Percentiles rank a stretch among this genome's conserved stretches.
Conservation (phyloP, 1,140 invertebrate genomes). For the Uloborus diversus region DNA sequence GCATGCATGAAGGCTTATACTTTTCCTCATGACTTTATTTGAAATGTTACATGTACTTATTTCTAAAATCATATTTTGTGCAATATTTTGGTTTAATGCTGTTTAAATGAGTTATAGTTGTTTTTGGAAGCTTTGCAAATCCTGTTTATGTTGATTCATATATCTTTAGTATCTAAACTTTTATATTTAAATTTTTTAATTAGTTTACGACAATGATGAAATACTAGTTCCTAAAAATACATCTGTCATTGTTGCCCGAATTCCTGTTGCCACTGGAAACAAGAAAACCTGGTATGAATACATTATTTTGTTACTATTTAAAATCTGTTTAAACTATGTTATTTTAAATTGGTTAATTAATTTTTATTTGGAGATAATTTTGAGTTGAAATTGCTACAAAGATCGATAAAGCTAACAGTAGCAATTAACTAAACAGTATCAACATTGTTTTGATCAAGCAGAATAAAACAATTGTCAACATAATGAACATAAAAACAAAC, state of each 20-base stretch:
- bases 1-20: too few species aligned
- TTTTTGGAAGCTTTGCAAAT: not conserved
- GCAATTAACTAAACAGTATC: too few species aligned
- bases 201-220: constrained; percentile 90
- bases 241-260: constrained; percentile 91
- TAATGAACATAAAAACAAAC: too few species aligned
- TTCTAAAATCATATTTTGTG: not conserved
- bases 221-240: constrained; percentile 96
- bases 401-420: too few species aligned
- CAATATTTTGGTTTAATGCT: not conserved
- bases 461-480: too few species aligned
- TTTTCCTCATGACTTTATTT: too few species aligned
- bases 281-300: constrained; percentile 61
- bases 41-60: not conserved
- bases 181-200: constrained; percentile 69
- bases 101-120: not conserved
- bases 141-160: too few species aligned
- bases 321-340: too few species aligned
- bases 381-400: too few species aligned
- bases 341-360: too few species aligned
- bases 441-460: too few species aligned
- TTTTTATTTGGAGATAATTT: too few species aligned
- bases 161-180: constrained; percentile 13
- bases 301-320: not conserved
- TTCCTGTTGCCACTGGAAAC: constrained; percentile 75